These are phyloP conservation scores for Pachycephus smyrnensis DNA, from an alignment of 2,888 invertebrate genomes.

Conservation along the genomic window DNA sequence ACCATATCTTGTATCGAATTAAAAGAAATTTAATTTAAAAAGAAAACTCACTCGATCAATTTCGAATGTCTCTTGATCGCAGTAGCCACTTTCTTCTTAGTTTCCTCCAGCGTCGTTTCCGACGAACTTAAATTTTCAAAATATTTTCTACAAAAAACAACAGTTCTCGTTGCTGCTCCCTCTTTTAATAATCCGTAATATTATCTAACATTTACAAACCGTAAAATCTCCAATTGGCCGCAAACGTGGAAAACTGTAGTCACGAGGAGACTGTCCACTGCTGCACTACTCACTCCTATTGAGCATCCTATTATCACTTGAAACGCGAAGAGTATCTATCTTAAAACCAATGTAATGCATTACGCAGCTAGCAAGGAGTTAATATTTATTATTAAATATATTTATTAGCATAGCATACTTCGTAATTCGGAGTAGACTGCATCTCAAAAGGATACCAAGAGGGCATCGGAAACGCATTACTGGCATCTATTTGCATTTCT, in stretches of 20 bases:
- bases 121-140: neutral
- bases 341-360: neutral
- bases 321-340: neutral
- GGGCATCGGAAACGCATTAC: neutral
- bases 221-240: constrained; percentile 20
- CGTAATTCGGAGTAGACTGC: neutral
- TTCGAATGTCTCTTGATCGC: neutral
- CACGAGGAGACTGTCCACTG: constrained; percentile 15
- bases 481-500: neutral
- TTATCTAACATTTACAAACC: neutral
- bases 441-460: neutral
- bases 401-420: neutral
- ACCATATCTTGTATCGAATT: neutral
- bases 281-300: neutral
- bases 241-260: constrained; percentile 17
- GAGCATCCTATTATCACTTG: neutral
- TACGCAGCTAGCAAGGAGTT: neutral
- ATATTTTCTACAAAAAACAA: neutral
- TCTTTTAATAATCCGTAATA: neutral
- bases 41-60: neutral
- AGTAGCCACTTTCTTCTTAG: neutral
- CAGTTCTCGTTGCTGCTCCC: neutral
- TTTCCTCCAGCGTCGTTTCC: neutral
- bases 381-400: neutral
- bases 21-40: neutral